These are phyloP conservation scores for Axinella damicornis DNA, from an alignment of 37 sponge, comb jelly and placozoan genomes.

Conservation along the genomic window DNA sequence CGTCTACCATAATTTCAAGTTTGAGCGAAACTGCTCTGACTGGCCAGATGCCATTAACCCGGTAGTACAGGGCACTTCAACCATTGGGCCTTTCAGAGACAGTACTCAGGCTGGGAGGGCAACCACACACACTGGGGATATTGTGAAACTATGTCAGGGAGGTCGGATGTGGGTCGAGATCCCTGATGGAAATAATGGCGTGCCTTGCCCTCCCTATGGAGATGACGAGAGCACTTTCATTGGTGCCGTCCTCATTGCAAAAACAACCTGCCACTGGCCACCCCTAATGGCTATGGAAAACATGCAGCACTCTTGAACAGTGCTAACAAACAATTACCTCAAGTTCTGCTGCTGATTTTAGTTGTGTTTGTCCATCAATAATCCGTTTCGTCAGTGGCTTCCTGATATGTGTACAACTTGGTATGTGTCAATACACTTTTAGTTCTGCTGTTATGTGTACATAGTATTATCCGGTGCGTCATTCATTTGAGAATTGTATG, in stretches of 20 bases:
- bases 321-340: no score
- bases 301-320: no score
- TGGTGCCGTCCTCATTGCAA: constrained; percentile 14
- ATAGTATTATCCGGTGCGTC: no score
- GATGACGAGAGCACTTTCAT: constrained; percentile 34
- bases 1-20: constrained; percentile 26
- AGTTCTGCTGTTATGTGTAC: no score
- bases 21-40: constrained; percentile 18
- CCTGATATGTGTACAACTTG: no score
- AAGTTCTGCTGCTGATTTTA: no score
- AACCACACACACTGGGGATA: constrained; percentile 33
- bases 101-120: not conserved
- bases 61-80: not conserved
- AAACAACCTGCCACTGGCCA: constrained; percentile 46
- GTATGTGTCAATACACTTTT: no score
- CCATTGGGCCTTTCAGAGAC: not conserved
- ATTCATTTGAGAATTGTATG: no score
- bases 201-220: constrained; percentile 45
- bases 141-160: constrained; percentile 34
- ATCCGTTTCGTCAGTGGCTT: no score
- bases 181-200: constrained; percentile 1
- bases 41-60: not conserved
- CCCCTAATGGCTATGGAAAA: not conserved
- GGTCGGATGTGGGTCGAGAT: constrained; percentile 45
- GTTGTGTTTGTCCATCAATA: no score